Conservation (phyloP, 1,140 invertebrate genomes). For the Eumeta japonica region DNA sequence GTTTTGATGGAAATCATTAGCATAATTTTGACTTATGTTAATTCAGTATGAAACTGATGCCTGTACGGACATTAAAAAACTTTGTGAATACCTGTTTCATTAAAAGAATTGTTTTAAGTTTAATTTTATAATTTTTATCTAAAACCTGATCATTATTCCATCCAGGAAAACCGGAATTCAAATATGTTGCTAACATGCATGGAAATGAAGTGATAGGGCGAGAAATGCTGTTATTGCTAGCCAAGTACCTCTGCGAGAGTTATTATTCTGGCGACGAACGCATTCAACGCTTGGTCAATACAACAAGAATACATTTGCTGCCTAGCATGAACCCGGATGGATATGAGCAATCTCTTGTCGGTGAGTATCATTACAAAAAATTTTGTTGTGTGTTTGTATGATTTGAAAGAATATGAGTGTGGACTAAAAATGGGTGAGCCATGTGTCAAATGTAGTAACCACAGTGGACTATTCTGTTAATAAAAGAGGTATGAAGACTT, state of each 20-base stretch:
- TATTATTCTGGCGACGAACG: constrained; percentile 74
- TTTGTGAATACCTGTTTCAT: no score
- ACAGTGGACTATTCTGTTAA: no score
- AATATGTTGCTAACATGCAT: constrained; percentile 98
- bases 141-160: constrained; percentile 78
- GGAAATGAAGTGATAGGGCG: constrained; percentile 95
- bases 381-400: not conserved
- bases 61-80: no score
- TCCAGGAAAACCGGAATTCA: constrained; percentile 79
- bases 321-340: constrained; percentile 99
- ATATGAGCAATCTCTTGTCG: constrained; percentile 74
- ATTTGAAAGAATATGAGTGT: no score
- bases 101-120: no score
- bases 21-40: no score
- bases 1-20: no score
- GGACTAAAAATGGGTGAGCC: no score
- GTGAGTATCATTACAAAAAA: constrained; percentile 32
- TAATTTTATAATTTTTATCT: no score
- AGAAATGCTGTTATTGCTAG: constrained; percentile 74
- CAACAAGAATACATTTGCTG: constrained; percentile 86
- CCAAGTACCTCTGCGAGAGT: constrained; percentile 85
- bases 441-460: constrained; percentile 2
- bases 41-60: no score
- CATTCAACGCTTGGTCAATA: constrained; percentile 76
- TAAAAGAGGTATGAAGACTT: no score